Percentiles rank a stretch among this genome's conserved stretches.
Evolutionary conservation across 30 jellyfish, hydroid and myxozoan genomes (phyloP).

Genomic region (Clytia hemisphaerica): DNA sequence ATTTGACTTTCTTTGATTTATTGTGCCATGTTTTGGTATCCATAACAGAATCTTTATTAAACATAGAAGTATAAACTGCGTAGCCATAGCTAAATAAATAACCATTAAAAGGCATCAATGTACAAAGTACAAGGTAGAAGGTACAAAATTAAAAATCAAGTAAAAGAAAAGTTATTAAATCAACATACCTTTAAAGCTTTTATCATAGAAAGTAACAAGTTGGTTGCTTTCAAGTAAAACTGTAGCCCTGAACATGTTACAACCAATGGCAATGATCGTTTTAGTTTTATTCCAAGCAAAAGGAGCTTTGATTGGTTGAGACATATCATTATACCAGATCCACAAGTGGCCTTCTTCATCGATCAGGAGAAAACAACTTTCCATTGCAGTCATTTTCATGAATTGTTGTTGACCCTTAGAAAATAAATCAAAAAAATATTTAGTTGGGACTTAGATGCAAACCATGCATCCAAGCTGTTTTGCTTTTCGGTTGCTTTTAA

Average conservation of each 20-base stretch:
- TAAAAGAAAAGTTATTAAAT: neutral
- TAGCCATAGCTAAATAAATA: too few relatives aligned
- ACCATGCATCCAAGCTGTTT: too few relatives aligned
- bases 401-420: neutral
- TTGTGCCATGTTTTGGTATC: too few relatives aligned
- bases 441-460: too few relatives aligned
- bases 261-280: conserved; percentile 34
- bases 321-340: conserved; percentile 13
- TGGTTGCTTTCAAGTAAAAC: conserved; percentile 45
- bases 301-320: neutral
- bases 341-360: conserved; percentile 14
- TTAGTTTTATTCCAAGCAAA: conserved; percentile 15
- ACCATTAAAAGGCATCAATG: too few relatives aligned
- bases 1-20: too few relatives aligned
- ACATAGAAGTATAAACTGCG: too few relatives aligned
- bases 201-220: conserved; percentile 49
- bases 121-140: too few relatives aligned
- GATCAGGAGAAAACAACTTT: conserved; percentile 7
- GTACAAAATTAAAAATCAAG: too few relatives aligned
- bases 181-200: conserved; percentile 43
- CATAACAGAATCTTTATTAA: too few relatives aligned
- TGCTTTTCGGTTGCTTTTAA: too few relatives aligned
- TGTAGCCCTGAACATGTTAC: conserved; percentile 44
- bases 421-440: neutral
- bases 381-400: conserved; percentile 15